Base-by-base conservation (phyloP, 2,113 vertebrate species). In the Sinocyclocheilus anophthalmus region DNA sequence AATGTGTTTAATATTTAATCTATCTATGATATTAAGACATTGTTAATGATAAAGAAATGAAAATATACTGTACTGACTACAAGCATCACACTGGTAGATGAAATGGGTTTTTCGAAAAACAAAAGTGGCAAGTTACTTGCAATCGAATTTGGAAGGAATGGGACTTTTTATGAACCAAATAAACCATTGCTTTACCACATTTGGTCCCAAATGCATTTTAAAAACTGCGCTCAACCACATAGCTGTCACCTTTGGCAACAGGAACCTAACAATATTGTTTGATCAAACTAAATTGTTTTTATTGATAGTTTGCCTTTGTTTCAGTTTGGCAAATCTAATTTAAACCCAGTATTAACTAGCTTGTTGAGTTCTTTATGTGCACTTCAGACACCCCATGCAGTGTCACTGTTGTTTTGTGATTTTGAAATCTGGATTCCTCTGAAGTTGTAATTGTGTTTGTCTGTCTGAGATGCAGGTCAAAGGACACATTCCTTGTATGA, bases 401-500 rank as follows among this genome's bases (percentile, higher is more conserved):
- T 13, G 16, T 65, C 24, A 7, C 80, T 50, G 37, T 45, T 69
- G 48, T 77, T 69, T 5, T 42, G 33, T 63, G 45, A 30, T 65
- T 30, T 53, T 33, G 81, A 22, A 82, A 82, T 70, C 63, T 33
- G 61, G 14, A 81, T 81, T 81, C 11, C 20, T 61, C 33, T 42
- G 33, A 80, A 81, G 48, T 22, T 39, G 22, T 30, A 18, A 18
- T 80, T 65, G 61, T 53, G 50, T 70, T 81, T 81, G 18, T 42
- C 45, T 39, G 63, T 72, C 42, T 72, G 37, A 85, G 50, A 73
- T 72, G 65, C 69, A 48, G 55, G 42, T 61, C 59, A 55, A 50
- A 59, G 84, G 84, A 75, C 63, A 63, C 78, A 76, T 84, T 78
- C 82, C 53, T 70, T 55, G 55, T 81, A 73, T 87, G 65, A 81